Evolutionary conservation across 1,140 invertebrate genomes (phyloP), one percentile per base, ranked within the genome.

Genomic region (Eurosta solidaginis): DNA sequence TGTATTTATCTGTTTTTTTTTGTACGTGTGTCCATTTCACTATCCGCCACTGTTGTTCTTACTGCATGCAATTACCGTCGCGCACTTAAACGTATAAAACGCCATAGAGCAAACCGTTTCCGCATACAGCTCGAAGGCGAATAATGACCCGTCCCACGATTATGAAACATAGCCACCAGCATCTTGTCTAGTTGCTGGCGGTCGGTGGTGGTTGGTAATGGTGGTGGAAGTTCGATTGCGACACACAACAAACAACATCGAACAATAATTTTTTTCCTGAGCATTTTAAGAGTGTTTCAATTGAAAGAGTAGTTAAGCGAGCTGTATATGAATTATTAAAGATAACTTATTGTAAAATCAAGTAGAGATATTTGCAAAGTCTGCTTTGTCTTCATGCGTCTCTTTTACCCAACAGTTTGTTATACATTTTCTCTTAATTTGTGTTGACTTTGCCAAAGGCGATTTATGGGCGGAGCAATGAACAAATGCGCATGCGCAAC

Each of bases 121-220:
- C 59, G 59, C 40, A 40, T 68, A 68, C 59, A 68, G 59, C 59
- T 68, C 59, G 59, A 68, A 68, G 59, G 59, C 59, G 40, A 68
- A 68, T 68, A 68, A 68, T 27, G 40, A n/a, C 59, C 59, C 59
- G 59, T 68, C 59, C 59, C 59, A 68, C 59, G 33, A 33, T 68
- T 17, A 68, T 68, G 40, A 68, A 68, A 68, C 33, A 42, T 68
- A 68, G 59, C 59, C 59, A 68, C 59, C 59, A 68, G 59, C 59
- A 68, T 68, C 59, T 68, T 68, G 59, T 68, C 59, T 33, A 68
- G 33, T 68, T 68, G 54, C 14, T 29, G 54, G 54, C 27, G 17
- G 12, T 22, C 10, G 25, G n/a, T 12, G 52, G 4, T 29, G 52
- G 2, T 54, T 29, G 27, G 52, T 54, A 12, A 2, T 12, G 3